Evolutionary conservation across 2,113 vertebrate species (phyloP).

Genomic region (Globicephala melas): DNA sequence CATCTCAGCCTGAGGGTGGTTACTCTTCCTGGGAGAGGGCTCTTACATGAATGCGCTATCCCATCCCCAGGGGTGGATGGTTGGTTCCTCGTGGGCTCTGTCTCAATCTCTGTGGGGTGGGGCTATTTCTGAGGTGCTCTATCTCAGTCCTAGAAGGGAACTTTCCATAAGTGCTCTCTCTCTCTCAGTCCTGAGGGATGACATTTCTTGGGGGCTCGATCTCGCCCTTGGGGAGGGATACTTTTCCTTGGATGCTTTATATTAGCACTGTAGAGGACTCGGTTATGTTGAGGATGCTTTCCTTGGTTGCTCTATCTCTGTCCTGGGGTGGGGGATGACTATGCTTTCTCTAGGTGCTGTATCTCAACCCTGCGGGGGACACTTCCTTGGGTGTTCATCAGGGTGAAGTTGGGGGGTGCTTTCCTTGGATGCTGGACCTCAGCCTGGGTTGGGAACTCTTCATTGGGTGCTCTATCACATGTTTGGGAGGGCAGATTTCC

Average conservation of each 20-base stretch:
- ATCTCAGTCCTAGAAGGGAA: not conserved
- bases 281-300: not conserved
- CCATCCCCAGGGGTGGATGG: not conserved
- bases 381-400: not conserved
- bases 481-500: not conserved
- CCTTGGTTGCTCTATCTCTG: not conserved
- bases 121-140: not conserved
- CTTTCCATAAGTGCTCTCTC: not conserved
- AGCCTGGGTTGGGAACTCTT: not conserved
- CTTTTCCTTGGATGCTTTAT: not conserved
- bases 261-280: not conserved
- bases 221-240: not conserved
- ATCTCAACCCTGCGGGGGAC: not conserved
- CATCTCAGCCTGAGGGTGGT: not conserved
- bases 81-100: not conserved
- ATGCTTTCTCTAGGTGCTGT: not conserved
- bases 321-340: not conserved
- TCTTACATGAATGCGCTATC: not conserved
- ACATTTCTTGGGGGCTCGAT: not conserved
- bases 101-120: not conserved
- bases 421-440: not conserved
- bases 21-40: not conserved
- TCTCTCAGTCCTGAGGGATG: not conserved
- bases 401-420: not conserved
- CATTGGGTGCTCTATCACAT: not conserved